Evolutionary conservation across 2,888 invertebrate genomes (phyloP).

Genomic region (Marasmarcha lunaedactyla): DNA sequence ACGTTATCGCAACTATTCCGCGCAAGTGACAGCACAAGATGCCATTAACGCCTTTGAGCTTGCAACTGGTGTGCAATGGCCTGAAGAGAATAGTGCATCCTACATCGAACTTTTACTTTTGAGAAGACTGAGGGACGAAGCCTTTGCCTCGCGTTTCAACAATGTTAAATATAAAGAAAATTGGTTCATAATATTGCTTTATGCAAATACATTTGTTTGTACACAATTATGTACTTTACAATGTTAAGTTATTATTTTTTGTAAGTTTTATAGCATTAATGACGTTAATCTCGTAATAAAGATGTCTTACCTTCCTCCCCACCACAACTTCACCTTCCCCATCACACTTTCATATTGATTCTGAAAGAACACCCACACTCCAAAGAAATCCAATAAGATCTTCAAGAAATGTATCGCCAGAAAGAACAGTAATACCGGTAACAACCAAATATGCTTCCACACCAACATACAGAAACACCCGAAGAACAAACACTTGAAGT

Average conservation of each 20-base stretch:
- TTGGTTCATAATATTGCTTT: too few species aligned
- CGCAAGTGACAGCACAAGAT: constrained; percentile 17
- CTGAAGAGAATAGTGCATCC: constrained; percentile 20
- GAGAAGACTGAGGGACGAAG: too few species aligned
- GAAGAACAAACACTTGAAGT: constrained; percentile 83
- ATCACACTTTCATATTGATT: constrained; percentile 48
- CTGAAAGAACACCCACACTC: constrained; percentile 60
- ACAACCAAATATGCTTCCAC: constrained; percentile 88
- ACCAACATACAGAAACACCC: constrained; percentile 85
- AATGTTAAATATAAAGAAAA: too few species aligned
- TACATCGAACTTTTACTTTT: constrained; percentile 20
- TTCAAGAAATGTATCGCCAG: constrained; percentile 76
- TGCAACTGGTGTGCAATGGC: constrained; percentile 22
- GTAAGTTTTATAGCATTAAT: too few species aligned
- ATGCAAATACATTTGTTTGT: too few species aligned
- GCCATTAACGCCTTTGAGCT: constrained; percentile 22
- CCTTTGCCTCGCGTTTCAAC: constrained; percentile 16
- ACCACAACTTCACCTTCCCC: constrained; percentile 68
- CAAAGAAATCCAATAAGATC: constrained; percentile 58
- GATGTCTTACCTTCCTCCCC: constrained; percentile 61
- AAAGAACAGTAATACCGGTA: constrained; percentile 82
- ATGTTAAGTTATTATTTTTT: too few species aligned
- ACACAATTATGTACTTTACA: too few species aligned
- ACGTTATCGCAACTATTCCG: constrained; percentile 19
- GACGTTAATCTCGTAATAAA: too few species aligned